These are phyloP conservation scores for Hemicentrotus pulcherrimus DNA, from an alignment of 35 echinoderm and acorn worm species.

Conservation along the genomic window DNA sequence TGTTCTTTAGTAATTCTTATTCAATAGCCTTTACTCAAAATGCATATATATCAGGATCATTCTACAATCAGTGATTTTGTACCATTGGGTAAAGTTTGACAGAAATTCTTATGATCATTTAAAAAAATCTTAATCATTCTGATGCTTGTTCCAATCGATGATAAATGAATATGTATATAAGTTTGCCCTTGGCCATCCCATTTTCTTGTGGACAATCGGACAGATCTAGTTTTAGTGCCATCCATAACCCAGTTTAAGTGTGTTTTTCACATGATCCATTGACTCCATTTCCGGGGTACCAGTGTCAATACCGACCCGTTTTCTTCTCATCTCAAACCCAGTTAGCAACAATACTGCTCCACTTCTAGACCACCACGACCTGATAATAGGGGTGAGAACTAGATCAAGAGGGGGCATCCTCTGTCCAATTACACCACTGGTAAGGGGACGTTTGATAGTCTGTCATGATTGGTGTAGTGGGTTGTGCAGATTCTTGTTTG, in stretches of 20 bases:
- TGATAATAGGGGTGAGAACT: slow-evolving; percentile 64
- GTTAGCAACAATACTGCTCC: slow-evolving; percentile 64
- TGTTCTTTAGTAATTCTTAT: too few species aligned
- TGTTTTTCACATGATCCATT: slow-evolving; percentile 63
- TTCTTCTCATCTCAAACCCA: slow-evolving; percentile 58
- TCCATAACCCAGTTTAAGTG: slow-evolving; percentile 65
- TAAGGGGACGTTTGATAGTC: background rate
- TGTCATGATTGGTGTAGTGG: background rate
- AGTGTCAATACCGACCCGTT: slow-evolving; percentile 65
- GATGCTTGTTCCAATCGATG: too few species aligned
- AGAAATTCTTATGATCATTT: too few species aligned
- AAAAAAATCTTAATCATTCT: too few species aligned
- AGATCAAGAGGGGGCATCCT: slow-evolving; percentile 63
- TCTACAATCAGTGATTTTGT: too few species aligned
- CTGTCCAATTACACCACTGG: slow-evolving; percentile 58
- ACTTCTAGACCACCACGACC: slow-evolving; percentile 67
- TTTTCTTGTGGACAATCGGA: background rate
- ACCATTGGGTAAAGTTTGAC: too few species aligned
- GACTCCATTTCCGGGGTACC: slow-evolving; percentile 62
- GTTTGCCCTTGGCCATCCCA: slow-evolving; percentile 63
- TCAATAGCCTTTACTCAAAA: too few species aligned
- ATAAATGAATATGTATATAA: background rate
- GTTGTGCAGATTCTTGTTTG: background rate
- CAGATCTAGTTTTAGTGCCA: slow-evolving; percentile 53
- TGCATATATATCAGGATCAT: too few species aligned